phyloP scores from a whole-genome alignment of 1,140 invertebrate genomes.

The Musca domestica region DNA sequence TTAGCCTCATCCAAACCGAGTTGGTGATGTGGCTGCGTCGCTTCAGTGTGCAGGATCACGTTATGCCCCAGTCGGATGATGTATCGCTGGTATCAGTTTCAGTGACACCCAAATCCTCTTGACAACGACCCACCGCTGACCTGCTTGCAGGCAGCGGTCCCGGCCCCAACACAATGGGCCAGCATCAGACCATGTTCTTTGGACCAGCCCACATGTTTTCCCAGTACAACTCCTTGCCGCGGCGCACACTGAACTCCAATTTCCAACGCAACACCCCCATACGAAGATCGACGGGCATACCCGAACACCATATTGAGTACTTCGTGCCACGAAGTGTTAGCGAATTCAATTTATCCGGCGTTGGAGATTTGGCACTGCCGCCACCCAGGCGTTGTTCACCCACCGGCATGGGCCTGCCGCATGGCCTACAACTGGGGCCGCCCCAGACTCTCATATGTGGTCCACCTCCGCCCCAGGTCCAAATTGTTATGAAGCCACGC shows the following conservation, averaged over 20 bases:
- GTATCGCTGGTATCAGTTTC: slow-evolving; percentile 48
- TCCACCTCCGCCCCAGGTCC: slow-evolving; percentile 39
- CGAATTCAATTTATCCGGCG: slow-evolving; percentile 72
- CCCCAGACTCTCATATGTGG: slow-evolving; percentile 45
- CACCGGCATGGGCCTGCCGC: slow-evolving; percentile 41
- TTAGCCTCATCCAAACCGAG: slow-evolving; percentile 93
- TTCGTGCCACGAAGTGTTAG: slow-evolving; percentile 79
- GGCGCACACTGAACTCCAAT: slow-evolving; percentile 34
- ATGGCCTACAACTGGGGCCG: slow-evolving; percentile 44
- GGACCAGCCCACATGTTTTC: slow-evolving; percentile 44
- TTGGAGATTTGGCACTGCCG: slow-evolving; percentile 58
- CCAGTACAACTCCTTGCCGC: slow-evolving; percentile 50
- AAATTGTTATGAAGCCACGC: slow-evolving; percentile 56
- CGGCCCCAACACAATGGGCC: slow-evolving; percentile 36
- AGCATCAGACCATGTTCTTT: slow-evolving; percentile 53
- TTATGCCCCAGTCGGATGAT: slow-evolving; percentile 47
- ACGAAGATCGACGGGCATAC: slow-evolving; percentile 62
- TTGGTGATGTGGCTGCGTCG: slow-evolving; percentile 68
- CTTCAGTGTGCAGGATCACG: slow-evolving; percentile 55
- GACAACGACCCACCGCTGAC: slow-evolving; percentile 51
- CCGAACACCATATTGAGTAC: slow-evolving; percentile 70
- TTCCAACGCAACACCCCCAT: slow-evolving; percentile 66
- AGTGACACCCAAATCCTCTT: slow-evolving; percentile 52
- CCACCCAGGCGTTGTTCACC: slow-evolving; percentile 53
- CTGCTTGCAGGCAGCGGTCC: slow-evolving; percentile 24